A percentile compares a stretch with the other conserved stretches of the same genome.
phyloP scores from a whole-genome alignment of 2,888 invertebrate genomes.

The Sinelater perroti region DNA sequence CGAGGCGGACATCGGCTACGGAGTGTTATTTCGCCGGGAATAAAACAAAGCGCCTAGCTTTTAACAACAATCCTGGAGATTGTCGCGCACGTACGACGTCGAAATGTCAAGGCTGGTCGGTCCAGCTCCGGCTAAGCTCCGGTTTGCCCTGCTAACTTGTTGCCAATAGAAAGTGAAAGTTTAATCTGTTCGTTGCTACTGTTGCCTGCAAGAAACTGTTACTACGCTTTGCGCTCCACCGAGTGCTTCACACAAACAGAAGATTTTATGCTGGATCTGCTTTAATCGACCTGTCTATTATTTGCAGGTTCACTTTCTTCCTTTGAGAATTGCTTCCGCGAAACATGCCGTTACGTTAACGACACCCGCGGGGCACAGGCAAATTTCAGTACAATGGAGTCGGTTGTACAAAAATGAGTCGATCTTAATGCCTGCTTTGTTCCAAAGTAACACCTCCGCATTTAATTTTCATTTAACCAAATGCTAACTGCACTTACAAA shows the following conservation, averaged over 20 bases:
- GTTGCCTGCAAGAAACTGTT: conserved; percentile 25
- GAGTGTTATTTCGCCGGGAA: too few species aligned
- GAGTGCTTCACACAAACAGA: conserved; percentile 4
- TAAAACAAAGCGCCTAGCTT: conserved; percentile 33
- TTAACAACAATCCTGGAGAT: conserved; percentile 46
- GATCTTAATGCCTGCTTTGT: too few species aligned
- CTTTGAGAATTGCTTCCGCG: background rate
- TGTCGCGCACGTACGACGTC: conserved; percentile 52
- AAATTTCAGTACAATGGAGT: too few species aligned
- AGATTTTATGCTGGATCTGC: conserved; percentile 1
- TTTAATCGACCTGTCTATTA: conserved; percentile 4
- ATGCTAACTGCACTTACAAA: too few species aligned
- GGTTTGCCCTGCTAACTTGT: conserved; percentile 48
- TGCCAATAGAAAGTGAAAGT: conserved; percentile 49
- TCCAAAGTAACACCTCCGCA: too few species aligned
- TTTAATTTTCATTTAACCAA: too few species aligned
- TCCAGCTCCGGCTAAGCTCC: conserved; percentile 50
- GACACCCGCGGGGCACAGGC: too few species aligned
- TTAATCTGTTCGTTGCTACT: conserved; percentile 37
- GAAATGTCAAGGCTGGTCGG: conserved; percentile 57
- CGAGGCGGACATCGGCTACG: too few species aligned
- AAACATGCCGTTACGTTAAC: too few species aligned
- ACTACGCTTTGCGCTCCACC: conserved; percentile 17
- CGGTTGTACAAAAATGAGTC: too few species aligned
- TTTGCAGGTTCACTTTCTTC: conserved; percentile 2